Conservation (phyloP, 2,888 invertebrate genomes). For the Diarsia brunnea region DNA sequence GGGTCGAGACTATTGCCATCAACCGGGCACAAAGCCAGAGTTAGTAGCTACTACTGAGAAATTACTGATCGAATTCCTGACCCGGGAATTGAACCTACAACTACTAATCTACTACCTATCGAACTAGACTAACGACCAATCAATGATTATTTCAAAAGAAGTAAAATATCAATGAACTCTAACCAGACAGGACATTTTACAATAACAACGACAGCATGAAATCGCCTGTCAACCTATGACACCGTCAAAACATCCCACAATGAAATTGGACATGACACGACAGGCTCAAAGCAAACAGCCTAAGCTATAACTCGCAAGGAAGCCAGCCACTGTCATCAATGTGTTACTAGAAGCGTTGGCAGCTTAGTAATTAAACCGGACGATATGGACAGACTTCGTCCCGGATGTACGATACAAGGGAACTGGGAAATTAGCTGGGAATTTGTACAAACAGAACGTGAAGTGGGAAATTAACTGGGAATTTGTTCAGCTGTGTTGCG, state of each 20-base stretch:
- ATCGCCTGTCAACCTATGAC: neutral
- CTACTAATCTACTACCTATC: too few relatives aligned
- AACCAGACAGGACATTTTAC: neutral
- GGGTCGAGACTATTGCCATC: too few relatives aligned
- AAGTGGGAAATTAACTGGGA: conserved; percentile 30
- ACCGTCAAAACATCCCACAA: conserved; percentile 1
- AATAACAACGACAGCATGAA: neutral
- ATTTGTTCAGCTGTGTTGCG: conserved; percentile 48
- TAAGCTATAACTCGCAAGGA: conserved; percentile 58
- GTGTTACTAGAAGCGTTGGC: conserved; percentile 60
- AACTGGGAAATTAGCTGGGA: conserved; percentile 56
- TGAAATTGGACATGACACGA: conserved; percentile 2
- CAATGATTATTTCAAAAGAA: neutral
- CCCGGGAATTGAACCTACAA: too few relatives aligned
- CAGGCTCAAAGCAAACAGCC: conserved; percentile 26
- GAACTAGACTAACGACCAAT: too few relatives aligned
- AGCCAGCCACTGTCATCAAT: conserved; percentile 57
- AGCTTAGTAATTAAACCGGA: conserved; percentile 75
- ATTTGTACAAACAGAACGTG: conserved; percentile 53
- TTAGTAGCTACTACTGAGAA: too few relatives aligned
- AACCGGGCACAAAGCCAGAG: too few relatives aligned
- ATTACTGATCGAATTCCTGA: too few relatives aligned
- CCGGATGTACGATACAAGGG: conserved; percentile 58
- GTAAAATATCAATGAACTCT: too few relatives aligned
- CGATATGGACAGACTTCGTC: conserved; percentile 70